phyloP scores from a whole-genome alignment of 2,888 invertebrate genomes.

The Drosophila putrida region DNA sequence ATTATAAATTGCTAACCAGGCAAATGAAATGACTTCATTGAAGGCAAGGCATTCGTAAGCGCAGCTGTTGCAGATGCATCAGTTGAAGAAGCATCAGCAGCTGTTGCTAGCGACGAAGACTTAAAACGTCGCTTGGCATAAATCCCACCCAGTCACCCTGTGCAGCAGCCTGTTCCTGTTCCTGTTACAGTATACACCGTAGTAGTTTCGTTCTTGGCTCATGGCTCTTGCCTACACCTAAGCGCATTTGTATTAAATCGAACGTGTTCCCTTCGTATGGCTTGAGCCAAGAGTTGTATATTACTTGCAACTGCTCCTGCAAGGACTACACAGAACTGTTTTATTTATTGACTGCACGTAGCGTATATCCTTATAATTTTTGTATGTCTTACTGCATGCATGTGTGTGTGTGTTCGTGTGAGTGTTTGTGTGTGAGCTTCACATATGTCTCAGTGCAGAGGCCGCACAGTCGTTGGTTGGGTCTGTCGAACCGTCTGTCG shows the following conservation, averaged over 20 bases:
- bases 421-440: conserved; percentile 40
- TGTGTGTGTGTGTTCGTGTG: conserved; percentile 18
- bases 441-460: conserved; percentile 58
- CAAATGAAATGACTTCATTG: conserved; percentile 66
- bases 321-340: conserved; percentile 71
- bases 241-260: conserved; percentile 78
- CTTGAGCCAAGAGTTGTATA: conserved; percentile 44
- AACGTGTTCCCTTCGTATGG: conserved; percentile 68
- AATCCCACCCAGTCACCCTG: conserved; percentile 48
- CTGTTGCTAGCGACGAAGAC: conserved; percentile 70
- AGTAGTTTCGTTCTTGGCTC: neutral
- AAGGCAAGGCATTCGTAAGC: conserved; percentile 57
- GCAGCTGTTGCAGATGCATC: conserved; percentile 66
- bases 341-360: conserved; percentile 81
- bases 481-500: conserved; percentile 56
- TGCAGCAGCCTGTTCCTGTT: conserved; percentile 17
- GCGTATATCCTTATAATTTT: conserved; percentile 80
- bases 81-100: conserved; percentile 58
- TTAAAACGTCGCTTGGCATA: conserved; percentile 69
- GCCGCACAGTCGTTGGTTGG: conserved; percentile 47
- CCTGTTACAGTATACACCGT: no score
- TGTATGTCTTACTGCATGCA: conserved; percentile 63
- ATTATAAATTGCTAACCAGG: conserved; percentile 66
- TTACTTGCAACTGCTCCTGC: conserved; percentile 29
- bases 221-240: conserved; percentile 37